These are phyloP conservation scores for Ornithorhynchus anatinus DNA, from an alignment of 2,113 vertebrate species.

Conservation along the genomic window DNA sequence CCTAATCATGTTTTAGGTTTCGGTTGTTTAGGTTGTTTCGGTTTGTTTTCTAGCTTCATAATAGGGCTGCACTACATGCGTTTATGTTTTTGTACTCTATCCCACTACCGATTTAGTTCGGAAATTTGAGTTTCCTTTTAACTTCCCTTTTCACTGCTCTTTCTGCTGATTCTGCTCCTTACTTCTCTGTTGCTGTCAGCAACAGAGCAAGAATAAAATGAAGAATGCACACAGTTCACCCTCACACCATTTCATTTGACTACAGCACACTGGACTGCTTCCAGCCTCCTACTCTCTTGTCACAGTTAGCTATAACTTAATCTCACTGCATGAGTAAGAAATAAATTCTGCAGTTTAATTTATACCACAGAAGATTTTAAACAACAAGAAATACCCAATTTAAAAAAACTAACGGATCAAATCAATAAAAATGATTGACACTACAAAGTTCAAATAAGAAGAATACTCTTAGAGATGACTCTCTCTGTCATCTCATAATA, in stretches of 20 bases:
- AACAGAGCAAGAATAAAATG: slow-evolving; percentile 8
- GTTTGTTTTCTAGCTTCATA: too few relatives aligned
- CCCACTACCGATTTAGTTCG: slow-evolving; percentile 38
- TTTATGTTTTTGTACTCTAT: background rate
- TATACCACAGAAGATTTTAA: slow-evolving; percentile 8
- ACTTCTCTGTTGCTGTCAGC: background rate
- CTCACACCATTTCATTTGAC: background rate
- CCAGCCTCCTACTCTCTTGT: slow-evolving; percentile 10
- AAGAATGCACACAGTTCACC: slow-evolving; percentile 1
- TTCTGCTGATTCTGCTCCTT: background rate
- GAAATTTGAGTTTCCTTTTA: background rate
- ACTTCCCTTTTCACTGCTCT: background rate
- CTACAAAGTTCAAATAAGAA: slow-evolving; percentile 1
- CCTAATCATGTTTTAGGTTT: background rate
- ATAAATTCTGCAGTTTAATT: slow-evolving; percentile 30
- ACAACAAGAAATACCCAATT: background rate
- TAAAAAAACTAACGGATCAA: slow-evolving; percentile 8
- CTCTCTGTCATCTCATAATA: background rate
- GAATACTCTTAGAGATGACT: background rate
- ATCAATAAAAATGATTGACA: background rate
- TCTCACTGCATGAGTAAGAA: accelerated
- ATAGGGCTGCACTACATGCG: slow-evolving; percentile 13
- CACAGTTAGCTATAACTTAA: slow-evolving; percentile 25
- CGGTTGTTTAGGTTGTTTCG: background rate
- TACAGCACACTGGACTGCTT: slow-evolving; percentile 16